Base-by-base conservation (phyloP, 2,888 invertebrate species). In the Orchestes rusci region DNA sequence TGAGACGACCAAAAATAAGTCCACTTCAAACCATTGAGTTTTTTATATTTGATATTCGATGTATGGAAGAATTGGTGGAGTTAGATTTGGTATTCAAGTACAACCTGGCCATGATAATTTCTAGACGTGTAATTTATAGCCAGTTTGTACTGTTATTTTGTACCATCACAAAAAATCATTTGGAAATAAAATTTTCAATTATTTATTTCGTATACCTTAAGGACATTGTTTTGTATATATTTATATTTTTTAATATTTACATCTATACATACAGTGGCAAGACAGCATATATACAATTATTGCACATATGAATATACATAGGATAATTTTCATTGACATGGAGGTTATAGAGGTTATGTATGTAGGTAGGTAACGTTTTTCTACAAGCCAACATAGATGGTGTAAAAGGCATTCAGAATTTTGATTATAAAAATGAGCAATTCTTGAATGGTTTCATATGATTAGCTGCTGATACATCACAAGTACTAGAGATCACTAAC, bases 201-300 rank as follows among this genome's bases (percentile, higher is more conserved):
- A 7, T 23, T 23, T 10, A 7, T 23, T 58, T 66, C 66, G 66
- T 66, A 66, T 66, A 66, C 66, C 60, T 61, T 62, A 53, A 62
- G 58, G 60, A 59, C 53, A 41, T 45, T 20, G 16, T 32, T 18
- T n/a, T 8, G 18, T 15, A 35, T 13, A 35, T 18, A 16, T 8
- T 35, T 37, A 29, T 43, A 42, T 42, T 32, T 16, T 48, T 48
- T 43, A 43, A 44, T 65, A 66, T 66, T 59, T 66, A 68, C 66
- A 67, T 63, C 65, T 67, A 67, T 68, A 67, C 66, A 68, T 61
- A 42, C 61, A 66, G 59, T 64, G 64, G 63, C 64, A 61, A 61
- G 58, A 54, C 53, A 62, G 59, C 59, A 52, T 66, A 65, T 66
- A 61, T 66, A 67, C 65, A 67, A 59, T 68, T 69, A 68, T 69